Conservation (phyloP, 2,113 vertebrate species). For the Oreochromis aureus region DNA sequence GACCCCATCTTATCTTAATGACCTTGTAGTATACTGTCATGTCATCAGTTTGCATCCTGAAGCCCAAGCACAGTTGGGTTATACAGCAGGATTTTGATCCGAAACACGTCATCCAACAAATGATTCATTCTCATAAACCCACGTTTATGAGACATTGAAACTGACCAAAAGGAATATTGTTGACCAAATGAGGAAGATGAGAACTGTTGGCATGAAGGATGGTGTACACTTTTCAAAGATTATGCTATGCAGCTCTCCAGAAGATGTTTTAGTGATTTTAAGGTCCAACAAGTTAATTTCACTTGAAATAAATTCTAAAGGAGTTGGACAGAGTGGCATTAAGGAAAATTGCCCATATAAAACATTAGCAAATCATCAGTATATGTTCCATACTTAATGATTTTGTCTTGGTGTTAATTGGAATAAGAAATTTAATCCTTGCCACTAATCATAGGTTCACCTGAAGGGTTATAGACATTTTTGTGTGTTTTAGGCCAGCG, state of each 20-base stretch:
- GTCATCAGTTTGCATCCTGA: background rate
- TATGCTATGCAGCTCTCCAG: background rate
- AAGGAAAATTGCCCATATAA: accelerated
- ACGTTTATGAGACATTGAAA: background rate
- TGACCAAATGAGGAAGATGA: background rate
- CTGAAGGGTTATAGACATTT: background rate
- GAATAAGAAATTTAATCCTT: background rate
- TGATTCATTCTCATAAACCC: background rate
- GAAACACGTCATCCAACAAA: background rate
- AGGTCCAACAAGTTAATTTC: background rate
- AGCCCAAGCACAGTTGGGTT: background rate
- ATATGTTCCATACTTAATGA: background rate
- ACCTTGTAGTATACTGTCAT: background rate
- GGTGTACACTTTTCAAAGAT: background rate
- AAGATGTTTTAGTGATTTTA: background rate
- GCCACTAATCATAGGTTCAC: background rate
- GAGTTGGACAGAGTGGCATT: background rate
- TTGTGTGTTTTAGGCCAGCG: background rate
- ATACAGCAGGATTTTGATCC: too few species aligned
- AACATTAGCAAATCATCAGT: background rate
- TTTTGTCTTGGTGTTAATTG: background rate
- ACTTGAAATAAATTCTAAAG: accelerated
- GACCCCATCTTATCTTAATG: background rate
- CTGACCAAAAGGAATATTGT: background rate
- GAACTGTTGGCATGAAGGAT: background rate